Percentiles rank a stretch among this genome's conserved stretches.
These are phyloP conservation scores for Hirtodrosophila alboralis DNA, from an alignment of 2,888 invertebrate genomes.

Conservation along the genomic window DNA sequence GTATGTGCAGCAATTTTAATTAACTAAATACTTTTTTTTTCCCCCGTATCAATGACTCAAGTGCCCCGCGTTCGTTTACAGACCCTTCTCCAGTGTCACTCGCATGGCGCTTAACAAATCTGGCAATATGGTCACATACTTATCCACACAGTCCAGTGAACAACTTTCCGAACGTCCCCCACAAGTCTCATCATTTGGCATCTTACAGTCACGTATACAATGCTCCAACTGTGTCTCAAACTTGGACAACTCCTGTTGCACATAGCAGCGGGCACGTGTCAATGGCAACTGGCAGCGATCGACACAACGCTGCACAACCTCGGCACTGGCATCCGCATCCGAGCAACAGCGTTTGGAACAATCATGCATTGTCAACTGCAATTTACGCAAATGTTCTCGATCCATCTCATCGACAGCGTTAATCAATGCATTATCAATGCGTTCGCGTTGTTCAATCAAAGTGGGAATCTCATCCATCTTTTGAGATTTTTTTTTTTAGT, in stretches of 20 bases:
- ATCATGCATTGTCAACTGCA: slow-evolving; percentile 95
- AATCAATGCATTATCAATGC: slow-evolving; percentile 92
- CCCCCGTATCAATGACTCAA: too few species aligned
- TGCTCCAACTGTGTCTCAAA: slow-evolving; percentile 87
- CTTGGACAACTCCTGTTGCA: slow-evolving; percentile 85
- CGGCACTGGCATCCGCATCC: slow-evolving; percentile 87
- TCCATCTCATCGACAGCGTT: slow-evolving; percentile 92
- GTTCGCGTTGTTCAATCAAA: slow-evolving; percentile 89
- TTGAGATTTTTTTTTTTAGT: neutral
- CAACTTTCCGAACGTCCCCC: slow-evolving; percentile 36
- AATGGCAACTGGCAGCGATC: slow-evolving; percentile 90
- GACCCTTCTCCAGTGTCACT: slow-evolving; percentile 40
- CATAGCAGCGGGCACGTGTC: slow-evolving; percentile 88
- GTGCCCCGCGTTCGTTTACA: slow-evolving; percentile 3
- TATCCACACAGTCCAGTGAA: slow-evolving; percentile 88
- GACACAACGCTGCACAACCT: slow-evolving; percentile 91
- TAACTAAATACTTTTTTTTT: slow-evolving; percentile 10
- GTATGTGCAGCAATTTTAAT: slow-evolving; percentile 39
- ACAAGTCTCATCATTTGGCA: neutral
- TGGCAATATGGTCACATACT: slow-evolving; percentile 90
- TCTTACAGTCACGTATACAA: slow-evolving; percentile 84
- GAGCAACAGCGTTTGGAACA: slow-evolving; percentile 95
- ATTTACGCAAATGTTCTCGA: slow-evolving; percentile 89
- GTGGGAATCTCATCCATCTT: slow-evolving; percentile 34
- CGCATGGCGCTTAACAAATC: slow-evolving; percentile 88